Percentiles rank a stretch among this genome's conserved stretches.
Evolutionary conservation across 2,113 vertebrate species (phyloP).

Genomic region (Epinephelus cyanopodus): DNA sequence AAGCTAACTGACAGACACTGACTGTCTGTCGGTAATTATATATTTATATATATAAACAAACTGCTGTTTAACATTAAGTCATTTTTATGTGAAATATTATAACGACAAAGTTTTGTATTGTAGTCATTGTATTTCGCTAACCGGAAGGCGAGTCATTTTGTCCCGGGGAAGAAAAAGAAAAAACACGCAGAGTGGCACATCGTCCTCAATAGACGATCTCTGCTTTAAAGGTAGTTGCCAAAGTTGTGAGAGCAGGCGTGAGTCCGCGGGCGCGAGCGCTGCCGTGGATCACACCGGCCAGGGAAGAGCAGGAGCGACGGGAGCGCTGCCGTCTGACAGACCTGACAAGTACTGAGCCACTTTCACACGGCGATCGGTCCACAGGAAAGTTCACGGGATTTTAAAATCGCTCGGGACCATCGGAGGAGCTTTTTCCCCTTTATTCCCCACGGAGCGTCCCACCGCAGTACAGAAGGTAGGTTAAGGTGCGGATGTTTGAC

Average conservation of each 20-base stretch:
- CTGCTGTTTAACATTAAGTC: too few species aligned
- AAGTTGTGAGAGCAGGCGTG: slow-evolving; percentile 58
- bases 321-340: not conserved
- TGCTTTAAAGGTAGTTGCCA: slow-evolving; percentile 45
- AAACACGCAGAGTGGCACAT: not conserved
- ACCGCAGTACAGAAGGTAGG: slow-evolving; percentile 40
- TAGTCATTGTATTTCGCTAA: too few species aligned
- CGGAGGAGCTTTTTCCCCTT: not conserved
- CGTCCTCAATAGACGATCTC: slow-evolving; percentile 22
- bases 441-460: not conserved
- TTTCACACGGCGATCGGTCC: not conserved
- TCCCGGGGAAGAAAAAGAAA: too few species aligned
- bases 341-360: not conserved
- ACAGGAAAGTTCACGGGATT: not conserved
- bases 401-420: not conserved
- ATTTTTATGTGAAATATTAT: too few species aligned
- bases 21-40: not conserved
- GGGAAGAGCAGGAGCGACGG: slow-evolving; percentile 28
- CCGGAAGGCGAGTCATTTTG: too few species aligned
- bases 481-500: slow-evolving; percentile 42
- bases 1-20: not conserved
- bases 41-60: too few species aligned
- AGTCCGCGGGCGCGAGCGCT: slow-evolving; percentile 42
- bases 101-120: not conserved
- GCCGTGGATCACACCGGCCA: slow-evolving; percentile 52